Conservation (phyloP, 2,888 invertebrate genomes). For the Acronicta alni region DNA sequence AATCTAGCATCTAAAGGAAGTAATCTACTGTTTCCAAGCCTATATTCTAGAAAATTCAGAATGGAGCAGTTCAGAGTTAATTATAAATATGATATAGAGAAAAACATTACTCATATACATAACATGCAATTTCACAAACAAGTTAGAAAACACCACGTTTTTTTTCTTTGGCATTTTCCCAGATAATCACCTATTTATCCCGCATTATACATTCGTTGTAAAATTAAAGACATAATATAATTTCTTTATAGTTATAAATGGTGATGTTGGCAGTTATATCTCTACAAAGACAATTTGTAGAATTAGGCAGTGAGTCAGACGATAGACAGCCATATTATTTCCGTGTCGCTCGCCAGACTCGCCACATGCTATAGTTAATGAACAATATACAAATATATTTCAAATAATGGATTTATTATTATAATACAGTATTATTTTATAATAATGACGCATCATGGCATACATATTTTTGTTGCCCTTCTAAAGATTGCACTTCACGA, state of each 20-base stretch:
- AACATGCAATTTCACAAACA: constrained; percentile 52
- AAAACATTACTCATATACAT: constrained; percentile 24
- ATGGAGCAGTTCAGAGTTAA: constrained; percentile 17
- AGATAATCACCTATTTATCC: constrained; percentile 50
- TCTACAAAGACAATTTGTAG: constrained; percentile 30
- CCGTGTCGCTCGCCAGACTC: constrained; percentile 33
- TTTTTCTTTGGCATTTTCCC: constrained; percentile 61
- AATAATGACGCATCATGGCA: too few relatives aligned
- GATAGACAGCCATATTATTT: constrained; percentile 23
- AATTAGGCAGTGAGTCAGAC: constrained; percentile 41
- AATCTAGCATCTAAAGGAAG: constrained; percentile 21
- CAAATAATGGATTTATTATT: constrained; percentile 7
- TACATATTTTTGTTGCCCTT: too few relatives aligned
- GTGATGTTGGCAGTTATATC: neutral
- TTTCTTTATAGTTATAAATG: too few relatives aligned
- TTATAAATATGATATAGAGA: constrained; percentile 36
- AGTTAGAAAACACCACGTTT: constrained; percentile 53
- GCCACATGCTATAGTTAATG: constrained; percentile 23
- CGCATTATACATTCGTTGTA: constrained; percentile 30
- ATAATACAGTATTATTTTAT: too few relatives aligned
- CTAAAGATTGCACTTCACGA: too few relatives aligned
- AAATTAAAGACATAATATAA: neutral
- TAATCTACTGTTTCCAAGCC: constrained; percentile 21
- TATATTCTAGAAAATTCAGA: constrained; percentile 28
- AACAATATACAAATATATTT: constrained; percentile 11